These are phyloP conservation scores for Corapipo altera DNA, from an alignment of 2,113 vertebrate genomes.

Conservation along the genomic window DNA sequence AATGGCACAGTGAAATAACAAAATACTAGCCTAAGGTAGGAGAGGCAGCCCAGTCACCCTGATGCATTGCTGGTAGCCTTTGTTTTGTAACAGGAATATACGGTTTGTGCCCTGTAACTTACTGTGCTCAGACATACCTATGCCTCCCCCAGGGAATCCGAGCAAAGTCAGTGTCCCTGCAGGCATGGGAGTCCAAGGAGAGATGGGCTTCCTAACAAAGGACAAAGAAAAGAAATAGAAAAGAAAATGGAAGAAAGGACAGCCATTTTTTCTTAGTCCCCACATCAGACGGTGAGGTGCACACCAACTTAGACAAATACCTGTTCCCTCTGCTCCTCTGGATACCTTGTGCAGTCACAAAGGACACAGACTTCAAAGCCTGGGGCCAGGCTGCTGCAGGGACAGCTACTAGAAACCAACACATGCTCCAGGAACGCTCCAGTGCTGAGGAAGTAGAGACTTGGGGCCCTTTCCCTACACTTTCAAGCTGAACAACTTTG, in stretches of 20 bases:
- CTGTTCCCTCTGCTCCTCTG: neutral
- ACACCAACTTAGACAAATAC: neutral
- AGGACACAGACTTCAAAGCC: neutral
- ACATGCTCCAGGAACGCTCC: neutral
- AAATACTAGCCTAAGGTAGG: neutral
- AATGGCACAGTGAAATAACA: neutral
- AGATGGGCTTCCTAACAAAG: neutral
- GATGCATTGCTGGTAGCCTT: neutral
- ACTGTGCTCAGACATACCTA: neutral
- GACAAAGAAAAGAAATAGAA: neutral
- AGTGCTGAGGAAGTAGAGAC: neutral
- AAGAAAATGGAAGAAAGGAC: neutral
- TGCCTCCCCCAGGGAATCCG: neutral
- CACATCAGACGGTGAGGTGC: neutral
- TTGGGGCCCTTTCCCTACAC: neutral
- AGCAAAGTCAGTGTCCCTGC: neutral
- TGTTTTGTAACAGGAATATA: neutral
- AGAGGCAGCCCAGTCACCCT: neutral
- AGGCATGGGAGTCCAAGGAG: neutral
- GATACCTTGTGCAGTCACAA: neutral
- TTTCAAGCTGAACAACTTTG: neutral
- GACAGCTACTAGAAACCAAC: neutral
- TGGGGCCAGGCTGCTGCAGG: neutral
- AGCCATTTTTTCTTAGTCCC: neutral
- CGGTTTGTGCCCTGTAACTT: neutral